A percentile compares a stretch with the other conserved stretches of the same genome.
phyloP scores from a whole-genome alignment of 2,888 invertebrate genomes.

The Serrognathus titanus region DNA sequence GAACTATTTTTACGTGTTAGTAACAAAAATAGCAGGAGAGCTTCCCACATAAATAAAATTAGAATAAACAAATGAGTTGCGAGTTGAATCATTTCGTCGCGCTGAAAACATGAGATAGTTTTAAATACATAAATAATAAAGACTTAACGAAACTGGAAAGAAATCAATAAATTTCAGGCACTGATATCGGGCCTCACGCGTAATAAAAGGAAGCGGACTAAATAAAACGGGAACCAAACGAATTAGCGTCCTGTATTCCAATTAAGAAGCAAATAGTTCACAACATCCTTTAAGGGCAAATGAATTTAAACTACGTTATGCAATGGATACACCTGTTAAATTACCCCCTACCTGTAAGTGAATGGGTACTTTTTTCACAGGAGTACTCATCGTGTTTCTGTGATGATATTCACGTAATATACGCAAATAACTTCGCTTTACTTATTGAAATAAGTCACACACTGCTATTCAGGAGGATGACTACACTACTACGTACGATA shows the following conservation, averaged over 20 bases:
- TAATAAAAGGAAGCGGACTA: neutral
- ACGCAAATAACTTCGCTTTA: too few species aligned
- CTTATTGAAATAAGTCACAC: too few species aligned
- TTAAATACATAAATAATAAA: neutral
- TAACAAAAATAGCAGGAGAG: too few species aligned
- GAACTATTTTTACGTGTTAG: too few species aligned
- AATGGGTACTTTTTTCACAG: constrained; percentile 93
- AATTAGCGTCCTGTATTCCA: neutral
- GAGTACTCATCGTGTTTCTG: constrained; percentile 62
- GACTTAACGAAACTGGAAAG: neutral
- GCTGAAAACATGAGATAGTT: too few species aligned
- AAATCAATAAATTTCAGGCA: constrained; percentile 10
- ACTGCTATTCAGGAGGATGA: too few species aligned
- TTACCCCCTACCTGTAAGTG: constrained; percentile 74
- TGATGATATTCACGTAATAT: neutral
- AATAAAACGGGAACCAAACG: neutral
- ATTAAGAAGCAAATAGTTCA: neutral
- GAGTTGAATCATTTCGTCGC: too few species aligned
- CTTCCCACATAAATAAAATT: too few species aligned
- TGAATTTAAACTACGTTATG: constrained; percentile 9
- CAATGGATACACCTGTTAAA: constrained; percentile 20
- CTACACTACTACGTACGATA: too few species aligned
- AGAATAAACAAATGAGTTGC: too few species aligned
- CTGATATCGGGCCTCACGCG: neutral
- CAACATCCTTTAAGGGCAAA: neutral